These are phyloP conservation scores for Sinocyclocheilus rhinocerous DNA, from an alignment of 2,113 vertebrate genomes.

Conservation along the genomic window DNA sequence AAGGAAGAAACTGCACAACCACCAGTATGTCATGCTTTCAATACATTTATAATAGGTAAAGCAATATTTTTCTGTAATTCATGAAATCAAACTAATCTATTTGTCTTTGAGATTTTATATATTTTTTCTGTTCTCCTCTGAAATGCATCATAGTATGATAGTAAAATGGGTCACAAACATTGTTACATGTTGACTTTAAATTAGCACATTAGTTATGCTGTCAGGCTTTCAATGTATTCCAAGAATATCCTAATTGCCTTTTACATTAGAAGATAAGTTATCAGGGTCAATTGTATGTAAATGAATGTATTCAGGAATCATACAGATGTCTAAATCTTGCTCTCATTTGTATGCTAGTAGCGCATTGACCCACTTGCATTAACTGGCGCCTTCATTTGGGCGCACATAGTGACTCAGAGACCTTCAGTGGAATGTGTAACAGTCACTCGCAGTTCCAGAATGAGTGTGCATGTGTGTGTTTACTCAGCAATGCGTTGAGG, in stretches of 20 bases:
- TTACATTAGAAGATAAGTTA: not conserved
- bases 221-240: not conserved
- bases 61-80: not conserved
- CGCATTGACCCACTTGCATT: conserved; percentile 51
- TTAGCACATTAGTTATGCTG: not conserved
- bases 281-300: not conserved
- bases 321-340: conserved; percentile 7
- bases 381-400: conserved; percentile 14
- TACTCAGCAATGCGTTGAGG: not conserved
- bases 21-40: not conserved
- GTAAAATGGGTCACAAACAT: not conserved
- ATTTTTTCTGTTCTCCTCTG: not conserved
- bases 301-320: not conserved
- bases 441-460: not conserved
- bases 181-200: not conserved
- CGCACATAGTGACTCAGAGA: conserved; percentile 30
- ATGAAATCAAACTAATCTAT: not conserved
- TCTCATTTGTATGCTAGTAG: conserved; percentile 44
- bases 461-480: not conserved
- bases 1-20: conserved; percentile 1
- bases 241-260: not conserved
- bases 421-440: conserved; percentile 4
- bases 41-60: not conserved
- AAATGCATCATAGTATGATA: not conserved
- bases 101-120: not conserved